Conservation (phyloP, 2,797 vertebrate genomes). For the Oophaga sylvatica region DNA sequence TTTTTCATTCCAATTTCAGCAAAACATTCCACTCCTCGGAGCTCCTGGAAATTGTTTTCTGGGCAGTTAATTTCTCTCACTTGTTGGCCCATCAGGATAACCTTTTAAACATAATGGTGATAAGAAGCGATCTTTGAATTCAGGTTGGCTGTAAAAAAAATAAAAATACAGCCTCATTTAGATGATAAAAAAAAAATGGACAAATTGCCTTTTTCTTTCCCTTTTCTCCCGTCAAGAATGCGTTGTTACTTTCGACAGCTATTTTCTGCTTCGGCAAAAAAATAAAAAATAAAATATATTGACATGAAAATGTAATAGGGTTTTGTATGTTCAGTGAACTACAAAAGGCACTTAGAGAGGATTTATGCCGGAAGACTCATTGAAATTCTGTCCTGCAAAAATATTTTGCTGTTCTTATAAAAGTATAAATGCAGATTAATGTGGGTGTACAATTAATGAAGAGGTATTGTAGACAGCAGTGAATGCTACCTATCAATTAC, state of each 20-base stretch:
- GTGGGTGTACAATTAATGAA: background rate
- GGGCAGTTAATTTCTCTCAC: constrained; percentile 58
- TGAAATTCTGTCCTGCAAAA: background rate
- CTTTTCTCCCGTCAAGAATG: background rate
- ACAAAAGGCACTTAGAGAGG: background rate
- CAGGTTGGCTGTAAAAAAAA: constrained; percentile 44
- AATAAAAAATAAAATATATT: constrained; percentile 2
- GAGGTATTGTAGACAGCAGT: background rate
- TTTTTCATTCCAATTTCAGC: constrained; percentile 55
- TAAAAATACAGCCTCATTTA: constrained; percentile 44
- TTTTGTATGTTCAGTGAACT: constrained; percentile 7
- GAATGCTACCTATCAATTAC: background rate
- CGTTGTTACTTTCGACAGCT: background rate
- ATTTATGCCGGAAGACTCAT: background rate
- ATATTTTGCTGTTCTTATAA: background rate
- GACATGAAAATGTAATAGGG: constrained; percentile 5
- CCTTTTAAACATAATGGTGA: constrained; percentile 58
- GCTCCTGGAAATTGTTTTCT: constrained; percentile 59
- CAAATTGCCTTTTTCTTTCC: constrained; percentile 19
- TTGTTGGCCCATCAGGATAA: constrained; percentile 57
- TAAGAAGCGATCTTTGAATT: constrained; percentile 53
- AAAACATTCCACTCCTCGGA: constrained; percentile 43
- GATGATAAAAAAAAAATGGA: constrained; percentile 31
- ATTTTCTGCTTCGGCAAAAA: constrained; percentile 20
- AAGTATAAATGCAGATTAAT: background rate